Percentiles rank a stretch among this genome's conserved stretches.
Conservation (phyloP, 2,797 vertebrate genomes). For the Eulemur albifrons region DNA sequence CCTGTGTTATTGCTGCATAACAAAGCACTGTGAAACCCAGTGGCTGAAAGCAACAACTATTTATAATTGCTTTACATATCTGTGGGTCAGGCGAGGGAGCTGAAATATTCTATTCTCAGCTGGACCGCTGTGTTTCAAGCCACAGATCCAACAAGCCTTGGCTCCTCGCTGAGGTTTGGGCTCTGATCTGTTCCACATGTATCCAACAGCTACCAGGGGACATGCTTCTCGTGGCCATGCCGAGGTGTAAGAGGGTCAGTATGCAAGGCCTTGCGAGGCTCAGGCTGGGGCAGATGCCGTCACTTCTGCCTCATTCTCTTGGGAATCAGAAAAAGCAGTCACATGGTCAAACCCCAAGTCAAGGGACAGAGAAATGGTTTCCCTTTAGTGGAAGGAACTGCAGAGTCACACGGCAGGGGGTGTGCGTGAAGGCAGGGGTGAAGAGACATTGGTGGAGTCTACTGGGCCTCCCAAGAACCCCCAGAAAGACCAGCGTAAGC, state of each 20-base stretch:
- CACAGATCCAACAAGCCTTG: background rate
- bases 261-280: background rate
- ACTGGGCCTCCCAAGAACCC: background rate
- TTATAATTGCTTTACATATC: background rate
- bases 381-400: background rate
- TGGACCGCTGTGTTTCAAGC: background rate
- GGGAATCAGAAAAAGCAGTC: background rate
- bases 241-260: background rate
- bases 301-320: background rate
- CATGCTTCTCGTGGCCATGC: rapidly evolving
- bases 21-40: background rate
- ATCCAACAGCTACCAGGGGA: background rate
- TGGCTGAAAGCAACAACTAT: background rate
- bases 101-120: background rate
- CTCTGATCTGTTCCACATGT: background rate
- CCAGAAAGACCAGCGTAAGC: background rate
- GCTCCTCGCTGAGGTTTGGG: background rate
- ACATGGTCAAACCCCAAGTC: background rate
- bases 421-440: background rate
- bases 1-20: background rate
- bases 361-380: background rate
- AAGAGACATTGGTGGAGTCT: background rate
- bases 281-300: rapidly evolving
- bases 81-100: background rate
- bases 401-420: background rate